These are phyloP conservation scores for Muntiacus muntjak DNA, from an alignment of 2,113 vertebrate genomes.

Conservation along the genomic window DNA sequence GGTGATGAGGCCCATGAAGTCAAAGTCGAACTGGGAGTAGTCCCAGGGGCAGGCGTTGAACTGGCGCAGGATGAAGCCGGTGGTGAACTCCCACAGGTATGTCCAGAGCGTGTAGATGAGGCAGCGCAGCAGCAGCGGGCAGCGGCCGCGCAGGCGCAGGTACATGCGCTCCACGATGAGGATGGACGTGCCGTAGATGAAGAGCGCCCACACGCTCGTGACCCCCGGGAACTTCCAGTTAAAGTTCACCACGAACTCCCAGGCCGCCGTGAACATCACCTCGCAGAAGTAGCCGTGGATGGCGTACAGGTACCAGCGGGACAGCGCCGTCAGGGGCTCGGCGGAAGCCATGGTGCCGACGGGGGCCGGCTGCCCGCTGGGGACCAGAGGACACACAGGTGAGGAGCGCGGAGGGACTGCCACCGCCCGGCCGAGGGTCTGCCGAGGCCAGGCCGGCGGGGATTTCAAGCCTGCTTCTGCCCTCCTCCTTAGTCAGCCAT, in stretches of 20 bases:
- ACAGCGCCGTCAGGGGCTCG: constrained; percentile 92
- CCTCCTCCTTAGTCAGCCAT: neutral
- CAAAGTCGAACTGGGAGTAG: constrained; percentile 97
- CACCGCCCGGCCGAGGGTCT: neutral
- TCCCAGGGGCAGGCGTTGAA: constrained; percentile 98
- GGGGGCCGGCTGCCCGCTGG: constrained; percentile 68
- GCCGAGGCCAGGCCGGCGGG: neutral
- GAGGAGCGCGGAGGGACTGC: neutral
- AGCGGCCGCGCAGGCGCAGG: constrained; percentile 87
- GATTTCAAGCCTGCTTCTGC: neutral
- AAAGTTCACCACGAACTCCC: constrained; percentile 96
- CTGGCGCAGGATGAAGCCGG: constrained; percentile 93
- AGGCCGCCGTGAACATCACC: constrained; percentile 99
- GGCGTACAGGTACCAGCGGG: constrained; percentile 98
- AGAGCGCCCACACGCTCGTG: constrained; percentile 97
- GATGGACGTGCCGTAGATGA: constrained; percentile 99
- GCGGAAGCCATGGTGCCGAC: constrained; percentile 80
- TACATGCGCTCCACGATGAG: constrained; percentile 98
- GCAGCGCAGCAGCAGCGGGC: constrained; percentile 91
- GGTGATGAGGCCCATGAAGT: constrained; percentile 98
- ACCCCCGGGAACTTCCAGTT: constrained; percentile 99
- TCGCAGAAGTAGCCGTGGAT: constrained; percentile 99
- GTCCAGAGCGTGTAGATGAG: constrained; percentile 97
- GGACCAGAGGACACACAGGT: constrained; percentile 23
- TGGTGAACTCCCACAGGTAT: constrained; percentile 97